A percentile compares a stretch with the other conserved stretches of the same genome.
Evolutionary conservation across 1,140 invertebrate species (phyloP).

Genomic region (Magallana angulata): DNA sequence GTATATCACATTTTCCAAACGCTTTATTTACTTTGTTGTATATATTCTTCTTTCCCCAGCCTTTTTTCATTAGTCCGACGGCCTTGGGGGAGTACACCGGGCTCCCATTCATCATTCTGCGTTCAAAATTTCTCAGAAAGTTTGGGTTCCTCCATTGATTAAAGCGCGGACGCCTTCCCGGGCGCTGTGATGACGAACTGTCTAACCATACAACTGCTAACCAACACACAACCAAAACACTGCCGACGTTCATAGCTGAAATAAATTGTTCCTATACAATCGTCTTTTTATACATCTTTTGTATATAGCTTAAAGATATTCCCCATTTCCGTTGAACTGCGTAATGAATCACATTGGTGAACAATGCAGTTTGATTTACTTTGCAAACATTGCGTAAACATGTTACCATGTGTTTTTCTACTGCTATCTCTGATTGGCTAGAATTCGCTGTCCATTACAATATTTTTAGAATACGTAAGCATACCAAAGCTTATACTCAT

Average conservation of each 20-base stretch:
- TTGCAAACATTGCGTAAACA: background rate
- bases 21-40: constrained; percentile 38
- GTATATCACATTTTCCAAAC: constrained; percentile 25
- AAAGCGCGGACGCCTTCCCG: background rate
- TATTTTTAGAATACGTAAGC: background rate
- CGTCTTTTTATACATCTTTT: background rate
- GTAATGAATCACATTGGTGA: background rate
- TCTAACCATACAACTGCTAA: background rate
- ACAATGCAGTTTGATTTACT: background rate
- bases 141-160: background rate
- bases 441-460: background rate
- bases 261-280: background rate
- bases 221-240: background rate
- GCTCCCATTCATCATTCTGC: background rate
- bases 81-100: background rate
- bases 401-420: too few relatives aligned
- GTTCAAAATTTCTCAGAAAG: constrained; percentile 14
- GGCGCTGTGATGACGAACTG: background rate
- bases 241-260: background rate
- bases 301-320: background rate
- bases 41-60: constrained; percentile 35
- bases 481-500: too few relatives aligned
- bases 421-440: background rate
- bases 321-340: background rate
- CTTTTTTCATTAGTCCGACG: background rate